Percentiles rank a stretch among this genome's conserved stretches.
phyloP scores from a whole-genome alignment of 2,888 invertebrate species.

The Andrena bicolor region DNA sequence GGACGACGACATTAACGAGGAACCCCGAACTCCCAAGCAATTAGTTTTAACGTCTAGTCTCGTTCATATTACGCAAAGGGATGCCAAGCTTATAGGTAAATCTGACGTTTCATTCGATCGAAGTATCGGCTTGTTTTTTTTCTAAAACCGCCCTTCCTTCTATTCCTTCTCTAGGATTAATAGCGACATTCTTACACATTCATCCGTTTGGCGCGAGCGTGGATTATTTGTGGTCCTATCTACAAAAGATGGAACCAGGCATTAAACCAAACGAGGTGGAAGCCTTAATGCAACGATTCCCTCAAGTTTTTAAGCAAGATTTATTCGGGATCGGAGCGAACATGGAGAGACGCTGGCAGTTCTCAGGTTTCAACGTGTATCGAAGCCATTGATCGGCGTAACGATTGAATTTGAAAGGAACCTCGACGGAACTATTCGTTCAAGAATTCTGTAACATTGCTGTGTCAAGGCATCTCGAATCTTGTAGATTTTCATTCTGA shows the following conservation, averaged over 20 bases:
- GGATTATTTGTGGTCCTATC: conserved; percentile 96
- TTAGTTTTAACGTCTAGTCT: conserved; percentile 73
- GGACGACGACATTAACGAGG: conserved; percentile 82
- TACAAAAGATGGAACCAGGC: conserved; percentile 92
- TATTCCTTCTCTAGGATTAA: conserved; percentile 86
- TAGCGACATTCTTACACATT: conserved; percentile 95
- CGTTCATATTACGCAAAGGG: conserved; percentile 86
- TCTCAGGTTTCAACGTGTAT: conserved; percentile 89
- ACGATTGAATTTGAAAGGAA: not conserved
- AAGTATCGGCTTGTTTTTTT: not conserved
- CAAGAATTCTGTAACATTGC: conserved; percentile 37
- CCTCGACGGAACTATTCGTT: conserved; percentile 11
- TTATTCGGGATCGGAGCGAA: conserved; percentile 94
- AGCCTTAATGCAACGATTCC: conserved; percentile 91
- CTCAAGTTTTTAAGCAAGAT: conserved; percentile 92
- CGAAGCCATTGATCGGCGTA: conserved; percentile 75
- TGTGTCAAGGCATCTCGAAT: conserved; percentile 20
- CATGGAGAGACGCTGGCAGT: conserved; percentile 95
- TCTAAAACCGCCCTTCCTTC: not conserved
- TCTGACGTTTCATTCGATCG: not conserved
- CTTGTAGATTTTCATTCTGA: conserved; percentile 44
- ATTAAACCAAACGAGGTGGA: conserved; percentile 92
- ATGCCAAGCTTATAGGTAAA: conserved; percentile 91
- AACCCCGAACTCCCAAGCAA: conserved; percentile 80
- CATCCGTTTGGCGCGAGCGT: conserved; percentile 97